A percentile compares a stretch with the other conserved stretches of the same genome.
These are phyloP conservation scores for Mormyrus proboscirostris DNA, from an alignment of 2,797 vertebrate genomes.

Conservation along the genomic window DNA sequence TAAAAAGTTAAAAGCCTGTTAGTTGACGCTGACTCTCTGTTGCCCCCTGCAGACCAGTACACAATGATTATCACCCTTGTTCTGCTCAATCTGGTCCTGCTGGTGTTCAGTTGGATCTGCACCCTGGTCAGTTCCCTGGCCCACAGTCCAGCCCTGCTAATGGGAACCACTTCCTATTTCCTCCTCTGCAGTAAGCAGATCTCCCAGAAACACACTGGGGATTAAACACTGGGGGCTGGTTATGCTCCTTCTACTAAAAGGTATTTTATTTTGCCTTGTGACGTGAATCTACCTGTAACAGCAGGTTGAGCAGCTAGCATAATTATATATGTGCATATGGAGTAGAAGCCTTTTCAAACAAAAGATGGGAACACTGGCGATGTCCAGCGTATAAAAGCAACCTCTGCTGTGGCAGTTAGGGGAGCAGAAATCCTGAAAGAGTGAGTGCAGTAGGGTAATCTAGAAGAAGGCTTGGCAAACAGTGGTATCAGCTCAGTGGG, in stretches of 20 bases:
- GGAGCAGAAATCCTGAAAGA: not conserved
- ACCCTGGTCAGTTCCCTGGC: constrained; percentile 66
- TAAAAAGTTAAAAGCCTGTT: not conserved
- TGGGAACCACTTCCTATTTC: constrained; percentile 57
- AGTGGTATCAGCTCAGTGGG: not conserved
- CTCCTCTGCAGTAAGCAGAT: constrained; percentile 67
- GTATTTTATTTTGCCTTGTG: not conserved
- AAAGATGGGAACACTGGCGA: not conserved
- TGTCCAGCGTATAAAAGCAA: not conserved
- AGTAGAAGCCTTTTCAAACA: not conserved
- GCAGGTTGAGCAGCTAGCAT: not conserved
- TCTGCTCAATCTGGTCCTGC: constrained; percentile 64
- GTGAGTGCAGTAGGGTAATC: not conserved
- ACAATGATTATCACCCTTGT: constrained; percentile 64
- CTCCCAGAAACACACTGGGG: not conserved
- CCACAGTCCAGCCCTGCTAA: constrained; percentile 54
- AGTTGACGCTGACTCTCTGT: not conserved
- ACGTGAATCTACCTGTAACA: not conserved
- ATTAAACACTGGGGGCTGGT: not conserved
- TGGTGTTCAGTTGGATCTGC: constrained; percentile 66
- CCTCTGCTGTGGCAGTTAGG: not conserved
- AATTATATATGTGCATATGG: not conserved
- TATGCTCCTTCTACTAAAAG: not conserved
- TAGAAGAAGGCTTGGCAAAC: not conserved
- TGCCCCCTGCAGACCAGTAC: constrained; percentile 58